Evolutionary conservation across 2,113 vertebrate genomes (phyloP), one percentile per base, ranked within the genome.

Genomic region (Platanista minor): DNA sequence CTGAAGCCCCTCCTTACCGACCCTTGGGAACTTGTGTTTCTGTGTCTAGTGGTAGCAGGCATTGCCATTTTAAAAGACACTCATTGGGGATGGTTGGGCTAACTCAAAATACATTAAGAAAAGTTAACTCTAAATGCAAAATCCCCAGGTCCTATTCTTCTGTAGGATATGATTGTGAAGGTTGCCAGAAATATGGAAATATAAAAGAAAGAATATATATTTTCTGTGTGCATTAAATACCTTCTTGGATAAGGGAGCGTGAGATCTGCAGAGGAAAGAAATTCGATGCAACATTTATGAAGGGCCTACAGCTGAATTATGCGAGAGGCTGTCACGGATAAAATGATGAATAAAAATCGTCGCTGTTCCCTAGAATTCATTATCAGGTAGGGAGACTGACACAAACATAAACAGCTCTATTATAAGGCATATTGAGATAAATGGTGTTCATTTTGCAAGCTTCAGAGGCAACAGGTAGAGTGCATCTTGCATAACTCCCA

Each of bases 91-190:
- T 18, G 6, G 11, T 5, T 31, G 12, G 25, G 67, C 6, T 41
- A 6, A 27, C 27, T 85, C n/a, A 46, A 49, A 46, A 31, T 29
- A 61, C 3, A 36, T 52, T 12, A 52, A 46, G 25, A 46, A 69
- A 81, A 36, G 31, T 12, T 27, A 13, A 9, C 36, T 21, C 23
- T 57, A 14, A 81, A n/a, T 7, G 20, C 49, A 9, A 10, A 0
- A 7, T 1, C 39, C 57, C 6, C 46, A 1, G 3, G 4, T 6
- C 0, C 21, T 23, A 2, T 36, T 61, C 12, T 39, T 25, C 33
- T 0, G 3, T 6, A 4, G 18, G 29, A 2, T 33, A 33, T 6
- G 0, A 4, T 36, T 49, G 27, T 12, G 21, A 5, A 23, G 8
- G 0, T 2, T 8, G 17, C 17, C 25, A 3, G 29, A 43, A 15